Percentiles rank a stretch among this genome's conserved stretches.
Conservation (phyloP, 2,888 invertebrate genomes). For the Limenitis camilla region DNA sequence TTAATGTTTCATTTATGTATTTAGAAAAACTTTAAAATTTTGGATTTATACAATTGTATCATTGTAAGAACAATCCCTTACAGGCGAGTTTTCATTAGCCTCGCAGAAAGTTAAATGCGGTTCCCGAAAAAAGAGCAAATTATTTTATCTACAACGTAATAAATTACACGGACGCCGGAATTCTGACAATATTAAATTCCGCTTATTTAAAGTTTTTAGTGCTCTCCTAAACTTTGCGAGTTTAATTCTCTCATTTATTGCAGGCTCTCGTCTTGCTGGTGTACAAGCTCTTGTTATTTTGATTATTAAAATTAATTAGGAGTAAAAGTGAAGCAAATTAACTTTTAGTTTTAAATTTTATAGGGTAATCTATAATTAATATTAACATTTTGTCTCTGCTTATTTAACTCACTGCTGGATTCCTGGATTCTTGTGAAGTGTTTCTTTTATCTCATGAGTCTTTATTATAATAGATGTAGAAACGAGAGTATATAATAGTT, state of each 20-base stretch:
- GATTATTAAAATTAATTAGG: not conserved
- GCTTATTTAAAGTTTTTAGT: conserved; percentile 20
- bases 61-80: not conserved
- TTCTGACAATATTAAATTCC: conserved; percentile 19
- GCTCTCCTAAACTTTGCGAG: conserved; percentile 12
- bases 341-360: not conserved
- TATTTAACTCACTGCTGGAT: too few species aligned
- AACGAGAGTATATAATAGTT: too few species aligned
- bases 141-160: conserved; percentile 20
- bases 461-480: too few species aligned
- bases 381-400: too few species aligned
- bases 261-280: not conserved
- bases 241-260: not conserved
- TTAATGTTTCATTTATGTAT: too few species aligned
- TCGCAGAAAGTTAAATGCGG: conserved; percentile 27
- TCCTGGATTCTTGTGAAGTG: too few species aligned
- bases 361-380: too few species aligned
- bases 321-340: not conserved
- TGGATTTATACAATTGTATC: too few species aligned
- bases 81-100: conserved; percentile 22
- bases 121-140: conserved; percentile 18
- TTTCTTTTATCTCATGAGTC: too few species aligned
- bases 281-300: not conserved
- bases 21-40: too few species aligned
- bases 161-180: conserved; percentile 15